Evolutionary conservation across 2,113 vertebrate genomes (phyloP).

Genomic region (Hemiscyllium ocellatum): DNA sequence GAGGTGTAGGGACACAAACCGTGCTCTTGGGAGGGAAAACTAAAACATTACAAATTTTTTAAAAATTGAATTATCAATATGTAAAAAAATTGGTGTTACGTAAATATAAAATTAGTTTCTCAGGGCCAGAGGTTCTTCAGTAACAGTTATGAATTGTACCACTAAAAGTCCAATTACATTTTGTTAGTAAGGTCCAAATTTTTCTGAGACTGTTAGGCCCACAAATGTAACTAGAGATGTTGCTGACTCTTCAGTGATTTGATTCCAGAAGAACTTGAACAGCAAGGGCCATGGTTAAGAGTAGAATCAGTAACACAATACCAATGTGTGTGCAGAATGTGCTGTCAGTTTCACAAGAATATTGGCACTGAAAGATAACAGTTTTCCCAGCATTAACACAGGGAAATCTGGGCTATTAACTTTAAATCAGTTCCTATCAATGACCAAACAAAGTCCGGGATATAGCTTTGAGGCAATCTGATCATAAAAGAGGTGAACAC

Average conservation of each 20-base stretch:
- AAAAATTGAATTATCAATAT: not conserved
- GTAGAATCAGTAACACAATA: not conserved
- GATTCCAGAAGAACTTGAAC: not conserved
- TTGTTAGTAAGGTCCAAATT: not conserved
- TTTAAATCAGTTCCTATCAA: not conserved
- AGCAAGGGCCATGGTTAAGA: not conserved
- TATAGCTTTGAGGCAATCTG: not conserved
- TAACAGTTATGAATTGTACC: not conserved
- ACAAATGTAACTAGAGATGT: not conserved
- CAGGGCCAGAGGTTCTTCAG: not conserved
- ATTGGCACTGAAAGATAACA: not conserved
- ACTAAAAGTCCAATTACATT: not conserved
- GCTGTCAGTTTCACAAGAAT: not conserved
- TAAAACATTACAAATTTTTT: not conserved
- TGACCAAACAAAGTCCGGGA: not conserved
- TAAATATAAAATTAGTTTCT: not conserved
- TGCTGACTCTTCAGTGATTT: not conserved
- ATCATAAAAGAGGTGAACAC: not conserved
- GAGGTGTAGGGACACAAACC: no score
- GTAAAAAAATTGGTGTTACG: not conserved
- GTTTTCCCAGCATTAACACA: not conserved
- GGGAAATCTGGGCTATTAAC: not conserved
- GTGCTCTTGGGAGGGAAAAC: no score
- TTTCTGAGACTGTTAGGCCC: not conserved
- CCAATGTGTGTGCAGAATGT: not conserved